A percentile compares a stretch with the other conserved stretches of the same genome.
phyloP scores from a whole-genome alignment of 2,797 vertebrate genomes.

The Silurus aristotelis region DNA sequence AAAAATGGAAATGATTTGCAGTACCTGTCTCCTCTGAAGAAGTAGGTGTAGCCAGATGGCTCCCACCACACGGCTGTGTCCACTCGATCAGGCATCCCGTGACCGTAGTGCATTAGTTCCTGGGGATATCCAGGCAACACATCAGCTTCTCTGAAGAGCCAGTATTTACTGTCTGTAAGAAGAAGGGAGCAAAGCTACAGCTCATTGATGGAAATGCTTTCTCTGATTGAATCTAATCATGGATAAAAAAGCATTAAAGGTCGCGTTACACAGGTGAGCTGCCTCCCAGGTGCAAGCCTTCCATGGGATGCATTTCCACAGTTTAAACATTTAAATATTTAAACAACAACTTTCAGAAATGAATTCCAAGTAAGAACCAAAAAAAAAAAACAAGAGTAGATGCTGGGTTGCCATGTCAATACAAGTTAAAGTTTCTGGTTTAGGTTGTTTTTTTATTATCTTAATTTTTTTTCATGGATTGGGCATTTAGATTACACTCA shows the following conservation, averaged over 20 bases:
- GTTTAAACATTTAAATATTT: too few species aligned
- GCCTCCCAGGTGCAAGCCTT: too few species aligned
- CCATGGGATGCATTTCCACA: too few species aligned
- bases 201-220: neutral
- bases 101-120: conserved; percentile 83
- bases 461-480: too few species aligned
- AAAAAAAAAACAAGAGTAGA: neutral
- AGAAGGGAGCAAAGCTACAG: neutral
- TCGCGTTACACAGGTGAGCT: neutral
- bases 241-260: neutral
- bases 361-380: neutral
- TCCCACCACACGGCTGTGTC: conserved; percentile 96
- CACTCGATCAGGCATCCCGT: conserved; percentile 85
- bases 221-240: neutral
- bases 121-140: conserved; percentile 90
- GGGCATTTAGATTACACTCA: neutral
- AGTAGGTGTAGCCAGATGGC: conserved; percentile 89
- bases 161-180: conserved; percentile 82
- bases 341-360: neutral
- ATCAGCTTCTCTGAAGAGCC: conserved; percentile 94
- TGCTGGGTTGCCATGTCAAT: neutral
- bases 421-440: neutral
- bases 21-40: conserved; percentile 91
- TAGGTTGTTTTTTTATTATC: too few species aligned
- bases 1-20: neutral